These are phyloP conservation scores for Caracal caracal DNA, from an alignment of 2,113 vertebrate species.

Conservation along the genomic window DNA sequence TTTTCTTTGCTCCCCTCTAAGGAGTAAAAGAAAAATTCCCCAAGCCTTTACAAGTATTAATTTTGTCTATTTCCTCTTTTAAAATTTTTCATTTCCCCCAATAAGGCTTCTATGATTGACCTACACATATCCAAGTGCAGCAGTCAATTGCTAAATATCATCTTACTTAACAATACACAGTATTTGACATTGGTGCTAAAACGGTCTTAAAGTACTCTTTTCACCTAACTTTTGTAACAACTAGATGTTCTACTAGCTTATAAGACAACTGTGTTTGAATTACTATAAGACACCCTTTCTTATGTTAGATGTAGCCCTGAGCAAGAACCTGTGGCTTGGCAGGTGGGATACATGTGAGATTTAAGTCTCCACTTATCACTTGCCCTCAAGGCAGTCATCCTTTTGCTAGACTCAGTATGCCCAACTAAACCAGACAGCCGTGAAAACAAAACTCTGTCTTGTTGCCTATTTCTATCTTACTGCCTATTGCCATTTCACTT, in stretches of 20 bases:
- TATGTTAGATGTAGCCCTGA: background rate
- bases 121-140: background rate
- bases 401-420: background rate
- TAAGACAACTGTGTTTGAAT: background rate
- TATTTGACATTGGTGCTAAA: background rate
- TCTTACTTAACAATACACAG: background rate
- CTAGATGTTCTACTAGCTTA: background rate
- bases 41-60: background rate
- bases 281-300: background rate
- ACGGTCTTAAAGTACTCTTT: background rate
- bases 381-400: background rate
- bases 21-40: background rate
- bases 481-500: background rate
- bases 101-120: background rate
- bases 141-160: background rate
- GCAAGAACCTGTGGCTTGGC: background rate
- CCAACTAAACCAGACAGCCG: background rate
- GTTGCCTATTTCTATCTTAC: background rate
- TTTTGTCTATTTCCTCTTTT: background rate
- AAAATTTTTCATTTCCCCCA: background rate
- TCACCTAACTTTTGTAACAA: background rate
- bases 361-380: background rate
- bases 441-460: background rate
- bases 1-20: background rate
- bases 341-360: background rate